phyloP scores from a whole-genome alignment of 2,797 vertebrate genomes.

The Tiaroga cobitis region DNA sequence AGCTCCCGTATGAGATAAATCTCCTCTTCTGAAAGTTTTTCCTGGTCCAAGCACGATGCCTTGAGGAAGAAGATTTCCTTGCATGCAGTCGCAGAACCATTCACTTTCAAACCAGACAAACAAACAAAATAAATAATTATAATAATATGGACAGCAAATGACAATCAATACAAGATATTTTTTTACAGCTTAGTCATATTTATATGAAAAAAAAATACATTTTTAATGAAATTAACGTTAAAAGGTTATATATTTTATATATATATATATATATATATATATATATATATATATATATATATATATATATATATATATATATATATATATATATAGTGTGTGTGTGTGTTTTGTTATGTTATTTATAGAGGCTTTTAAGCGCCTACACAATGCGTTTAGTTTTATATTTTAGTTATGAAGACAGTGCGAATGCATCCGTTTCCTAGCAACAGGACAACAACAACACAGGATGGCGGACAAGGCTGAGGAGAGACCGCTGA shows the following conservation, averaged over 20 bases:
- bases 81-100: neutral
- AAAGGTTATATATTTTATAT: too few species aligned
- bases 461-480: constrained; percentile 65
- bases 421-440: constrained; percentile 16
- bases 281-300: too few species aligned
- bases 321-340: too few species aligned
- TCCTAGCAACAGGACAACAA: constrained; percentile 63
- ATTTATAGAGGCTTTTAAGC: neutral
- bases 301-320: too few species aligned
- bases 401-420: neutral
- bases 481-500: constrained; percentile 11
- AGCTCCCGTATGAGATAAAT: constrained; percentile 82
- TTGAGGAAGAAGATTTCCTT: constrained; percentile 64
- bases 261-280: too few species aligned
- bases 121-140: too few species aligned
- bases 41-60: constrained; percentile 79
- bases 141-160: too few species aligned
- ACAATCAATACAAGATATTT: too few species aligned
- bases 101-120: neutral
- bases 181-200: too few species aligned
- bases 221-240: too few species aligned
- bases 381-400: too few species aligned
- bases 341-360: neutral
- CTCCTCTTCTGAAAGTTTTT: constrained; percentile 79
- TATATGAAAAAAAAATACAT: too few species aligned